A percentile compares a stretch with the other conserved stretches of the same genome.
Evolutionary conservation across 2,797 vertebrate species (phyloP).

Genomic region (Acanthurus lineatus): DNA sequence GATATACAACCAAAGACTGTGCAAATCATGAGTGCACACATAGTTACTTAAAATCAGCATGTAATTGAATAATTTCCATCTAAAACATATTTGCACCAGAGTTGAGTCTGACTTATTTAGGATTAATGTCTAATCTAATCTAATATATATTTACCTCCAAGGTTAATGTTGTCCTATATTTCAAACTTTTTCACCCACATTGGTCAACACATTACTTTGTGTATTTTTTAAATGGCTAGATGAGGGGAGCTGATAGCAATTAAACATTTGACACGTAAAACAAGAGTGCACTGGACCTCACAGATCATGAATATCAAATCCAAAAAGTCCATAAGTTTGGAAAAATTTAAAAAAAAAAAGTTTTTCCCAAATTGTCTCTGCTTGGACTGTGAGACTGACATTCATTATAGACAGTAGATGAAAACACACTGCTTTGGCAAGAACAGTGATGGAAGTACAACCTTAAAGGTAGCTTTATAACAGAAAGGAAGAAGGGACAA

Average conservation of each 20-base stretch:
- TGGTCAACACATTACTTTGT: slow-evolving; percentile 4
- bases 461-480: background rate
- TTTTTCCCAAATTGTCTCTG: background rate
- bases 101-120: background rate
- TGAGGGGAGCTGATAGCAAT: background rate
- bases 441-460: background rate
- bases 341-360: no score
- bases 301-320: slow-evolving; percentile 2
- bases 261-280: slow-evolving; percentile 1
- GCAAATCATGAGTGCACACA: slow-evolving; percentile 12
- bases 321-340: background rate
- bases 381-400: background rate
- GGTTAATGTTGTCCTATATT: background rate
- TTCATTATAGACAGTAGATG: background rate
- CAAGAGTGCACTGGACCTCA: background rate
- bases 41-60: slow-evolving; percentile 21
- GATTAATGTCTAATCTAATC: background rate
- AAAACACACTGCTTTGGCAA: background rate
- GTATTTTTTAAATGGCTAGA: background rate
- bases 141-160: background rate
- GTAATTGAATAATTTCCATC: slow-evolving; percentile 12
- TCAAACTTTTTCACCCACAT: background rate
- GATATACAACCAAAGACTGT: slow-evolving; percentile 37
- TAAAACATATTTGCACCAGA: slow-evolving; percentile 15
- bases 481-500: background rate